Evolutionary conservation across 2,888 invertebrate genomes (phyloP), one percentile per base, ranked within the genome.

Genomic region (Agrypnus murinus): DNA sequence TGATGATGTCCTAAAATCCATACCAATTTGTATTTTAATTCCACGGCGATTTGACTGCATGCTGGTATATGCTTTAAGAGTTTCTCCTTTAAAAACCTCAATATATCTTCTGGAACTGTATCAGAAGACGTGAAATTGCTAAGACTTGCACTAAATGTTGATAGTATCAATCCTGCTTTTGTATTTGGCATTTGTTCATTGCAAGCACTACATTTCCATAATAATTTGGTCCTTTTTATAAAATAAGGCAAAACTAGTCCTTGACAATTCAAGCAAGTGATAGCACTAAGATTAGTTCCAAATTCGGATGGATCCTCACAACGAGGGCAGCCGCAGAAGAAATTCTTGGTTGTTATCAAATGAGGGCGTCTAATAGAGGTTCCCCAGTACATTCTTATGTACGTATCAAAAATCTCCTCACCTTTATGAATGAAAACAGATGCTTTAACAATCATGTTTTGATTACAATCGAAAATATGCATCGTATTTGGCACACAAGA

Each of bases 231-330:
- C 55, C 87, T 87, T 62, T 90, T 80, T 0, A 91, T 88, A 68
- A 90, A 86, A n/a, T 86, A 78, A 0, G 92, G 90, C 8, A 92
- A 80, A 31, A 92, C 83, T 12, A 86, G 84, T 4, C 91, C 91
- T 77, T 90, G 83, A 63, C 84, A 89, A 48, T 85, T 81, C 5
- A 85, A 81, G 65, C 84, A 85, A 10, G 75, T 63, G 46, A 84
- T 71, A 7, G 81, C 79, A 32, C 57, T 86, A 84, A 76, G 75
- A 69, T 81, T 81, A 0, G 83, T 81, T 1, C 90, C 91, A 72
- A 89, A 88, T 85, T 93, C 93, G 43, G 89, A 89, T 0, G 90
- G 89, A 82, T 93, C 93, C 1, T 86, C 83, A 80, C 93, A 93
- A 62, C 93, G 86, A 2, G 85, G 82, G 79, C 93, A 93, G 65